Base-by-base conservation (phyloP, 2,113 vertebrate species). In the Phodopus roborovskii region DNA sequence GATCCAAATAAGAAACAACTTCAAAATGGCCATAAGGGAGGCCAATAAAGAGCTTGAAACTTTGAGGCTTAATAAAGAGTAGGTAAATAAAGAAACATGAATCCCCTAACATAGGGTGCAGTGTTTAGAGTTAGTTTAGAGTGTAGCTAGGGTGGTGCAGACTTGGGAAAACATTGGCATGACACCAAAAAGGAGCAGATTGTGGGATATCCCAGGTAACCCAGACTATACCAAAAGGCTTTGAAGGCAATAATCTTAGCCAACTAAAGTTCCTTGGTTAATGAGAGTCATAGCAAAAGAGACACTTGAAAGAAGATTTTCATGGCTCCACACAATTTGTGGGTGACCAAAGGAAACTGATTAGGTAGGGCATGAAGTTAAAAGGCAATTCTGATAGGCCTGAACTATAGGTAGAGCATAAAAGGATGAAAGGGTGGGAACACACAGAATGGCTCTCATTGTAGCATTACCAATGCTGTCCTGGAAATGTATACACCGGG, bases 181-280 rank as follows among this genome's bases (percentile, higher is more conserved):
- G 7, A 20, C 2, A 22, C 56, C 22, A 24, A 1, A 0, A 1
- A 11, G 13, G 16, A 60, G 36, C 7, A 39, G 0, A 1, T 7
- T 58, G 70, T 10, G 3, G 70, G 33, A 45, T 68, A 24, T 9
- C 9, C 42, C 45, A 56, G 64, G 45, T 26, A 66, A 33, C 50
- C 50, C 17, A 3, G 33, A 26, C n/a, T 70, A 19, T 11, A 42
- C 48, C 60, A 39, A 24, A 15, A 60, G 20, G 13, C 12, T 39
- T 62, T 9, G 71, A 39, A 42, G 78, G 45, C 10, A 85, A 33
- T 48, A 39, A 15, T 28, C 90, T 4, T 7, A 22, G 36, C 19
- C 24, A 24, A 22, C 28, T 50, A 0, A 82, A 70, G 26, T 53
- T 90, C 62, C 70, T 78, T n/a, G n/a, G 16, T 1, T 82, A 50